Conservation (phyloP, 2,888 invertebrate species). For the Tethea ocularis region DNA sequence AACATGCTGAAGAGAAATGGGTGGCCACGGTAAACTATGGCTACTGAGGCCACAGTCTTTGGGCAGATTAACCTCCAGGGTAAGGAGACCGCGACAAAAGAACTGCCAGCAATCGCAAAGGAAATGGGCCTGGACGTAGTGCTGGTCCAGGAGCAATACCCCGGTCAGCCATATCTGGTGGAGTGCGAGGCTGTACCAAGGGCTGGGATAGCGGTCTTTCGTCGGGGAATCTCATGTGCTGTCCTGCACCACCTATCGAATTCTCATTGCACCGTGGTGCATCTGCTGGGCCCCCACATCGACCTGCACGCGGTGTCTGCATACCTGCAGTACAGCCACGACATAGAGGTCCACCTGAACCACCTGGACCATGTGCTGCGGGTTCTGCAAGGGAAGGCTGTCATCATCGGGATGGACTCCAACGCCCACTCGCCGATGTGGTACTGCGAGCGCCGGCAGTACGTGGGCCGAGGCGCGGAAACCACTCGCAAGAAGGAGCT, state of each 20-base stretch:
- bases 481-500: neutral
- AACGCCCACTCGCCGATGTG: slow-evolving; percentile 40
- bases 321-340: slow-evolving; percentile 28
- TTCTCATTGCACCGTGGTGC: slow-evolving; percentile 22
- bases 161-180: neutral
- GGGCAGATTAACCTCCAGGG: slow-evolving; percentile 34
- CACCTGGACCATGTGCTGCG: slow-evolving; percentile 23
- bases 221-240: slow-evolving; percentile 9
- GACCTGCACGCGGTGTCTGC: slow-evolving; percentile 23
- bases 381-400: neutral
- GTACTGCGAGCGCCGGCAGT: slow-evolving; percentile 20
- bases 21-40: slow-evolving; percentile 18
- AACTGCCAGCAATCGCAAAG: neutral
- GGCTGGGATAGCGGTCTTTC: neutral
- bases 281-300: slow-evolving; percentile 7
- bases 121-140: neutral
- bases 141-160: neutral
- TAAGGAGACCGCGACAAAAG: slow-evolving; percentile 21
- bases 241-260: slow-evolving; percentile 23
- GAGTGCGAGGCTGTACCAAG: neutral
- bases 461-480: slow-evolving; percentile 19
- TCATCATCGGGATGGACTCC: slow-evolving; percentile 27
- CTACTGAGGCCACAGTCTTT: neutral
- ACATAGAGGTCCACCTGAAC: slow-evolving; percentile 19
- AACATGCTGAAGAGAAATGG: slow-evolving; percentile 18